Conservation (phyloP, 2,113 vertebrate species). For the Mastomys natalensis region DNA sequence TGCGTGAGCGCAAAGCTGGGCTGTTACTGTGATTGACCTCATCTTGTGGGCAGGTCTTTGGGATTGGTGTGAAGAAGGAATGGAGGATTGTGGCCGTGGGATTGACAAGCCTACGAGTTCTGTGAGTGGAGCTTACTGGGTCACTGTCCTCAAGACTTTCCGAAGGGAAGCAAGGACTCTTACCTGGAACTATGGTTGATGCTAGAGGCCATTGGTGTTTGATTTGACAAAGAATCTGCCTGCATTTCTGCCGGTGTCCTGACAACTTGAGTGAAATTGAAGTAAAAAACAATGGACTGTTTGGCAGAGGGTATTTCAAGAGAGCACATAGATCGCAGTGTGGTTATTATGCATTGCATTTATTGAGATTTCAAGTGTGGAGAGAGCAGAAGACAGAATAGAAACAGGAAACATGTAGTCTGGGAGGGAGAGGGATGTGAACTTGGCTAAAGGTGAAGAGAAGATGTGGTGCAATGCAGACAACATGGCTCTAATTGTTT, state of each 20-base stretch:
- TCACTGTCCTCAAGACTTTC: neutral
- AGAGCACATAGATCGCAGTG: neutral
- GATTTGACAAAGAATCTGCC: neutral
- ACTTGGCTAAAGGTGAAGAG: neutral
- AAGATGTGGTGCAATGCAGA: neutral
- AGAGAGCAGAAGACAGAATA: neutral
- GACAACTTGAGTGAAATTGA: too few relatives aligned
- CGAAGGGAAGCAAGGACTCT: neutral
- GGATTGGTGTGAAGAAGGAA: neutral
- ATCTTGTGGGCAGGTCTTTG: neutral
- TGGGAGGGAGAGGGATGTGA: neutral
- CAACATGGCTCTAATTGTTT: neutral
- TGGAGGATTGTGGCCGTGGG: neutral
- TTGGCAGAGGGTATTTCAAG: neutral
- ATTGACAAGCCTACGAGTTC: neutral
- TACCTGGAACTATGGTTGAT: neutral
- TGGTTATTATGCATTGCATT: neutral
- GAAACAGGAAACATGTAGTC: neutral
- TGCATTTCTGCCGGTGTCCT: neutral
- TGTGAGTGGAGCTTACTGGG: neutral
- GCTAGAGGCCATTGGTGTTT: neutral
- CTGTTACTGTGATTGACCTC: too few relatives aligned
- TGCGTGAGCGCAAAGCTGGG: neutral
- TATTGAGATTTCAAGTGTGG: neutral
- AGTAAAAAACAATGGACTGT: neutral